Conservation (phyloP, 1,140 invertebrate species). For the Cylas formicarius region DNA sequence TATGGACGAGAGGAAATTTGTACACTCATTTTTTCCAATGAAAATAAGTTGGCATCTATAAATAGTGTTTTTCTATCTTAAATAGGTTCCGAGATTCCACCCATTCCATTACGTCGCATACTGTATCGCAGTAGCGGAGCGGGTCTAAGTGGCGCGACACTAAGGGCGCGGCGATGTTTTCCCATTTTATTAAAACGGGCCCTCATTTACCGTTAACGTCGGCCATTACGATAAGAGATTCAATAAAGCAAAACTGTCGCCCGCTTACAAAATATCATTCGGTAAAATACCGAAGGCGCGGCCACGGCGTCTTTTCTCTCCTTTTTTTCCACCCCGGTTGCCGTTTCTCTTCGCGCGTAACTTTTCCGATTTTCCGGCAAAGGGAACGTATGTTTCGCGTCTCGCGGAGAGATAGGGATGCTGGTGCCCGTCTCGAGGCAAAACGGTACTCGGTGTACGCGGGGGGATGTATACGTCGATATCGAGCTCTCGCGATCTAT, state of each 20-base stretch:
- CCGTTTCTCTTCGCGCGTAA: constrained; percentile 1
- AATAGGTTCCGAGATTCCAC: too few species aligned
- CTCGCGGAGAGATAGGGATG: too few species aligned
- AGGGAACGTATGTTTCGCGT: too few species aligned
- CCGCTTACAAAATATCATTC: constrained; percentile 27
- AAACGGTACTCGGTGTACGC: too few species aligned
- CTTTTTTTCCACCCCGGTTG: constrained; percentile 14
- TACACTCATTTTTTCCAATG: too few species aligned
- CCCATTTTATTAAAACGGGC: constrained; percentile 31
- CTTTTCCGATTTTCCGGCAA: constrained; percentile 2
- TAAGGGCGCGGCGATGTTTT: constrained; percentile 22
- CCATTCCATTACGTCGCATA: too few species aligned
- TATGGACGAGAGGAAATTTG: too few species aligned
- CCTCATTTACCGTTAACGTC: constrained; percentile 30
- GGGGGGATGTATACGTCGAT: too few species aligned
- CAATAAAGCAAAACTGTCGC: constrained; percentile 28
- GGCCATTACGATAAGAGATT: constrained; percentile 30
- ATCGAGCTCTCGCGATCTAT: too few species aligned
- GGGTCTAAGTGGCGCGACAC: background rate
- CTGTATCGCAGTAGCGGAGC: background rate
- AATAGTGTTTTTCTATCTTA: too few species aligned
- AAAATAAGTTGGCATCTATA: background rate
- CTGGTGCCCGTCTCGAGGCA: too few species aligned
- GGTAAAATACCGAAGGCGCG: constrained; percentile 20
- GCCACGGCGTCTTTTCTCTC: constrained; percentile 15